Percentiles rank a stretch among this genome's conserved stretches.
Evolutionary conservation across 2,888 invertebrate species (phyloP).

Genomic region (Trachelus troglodyta): DNA sequence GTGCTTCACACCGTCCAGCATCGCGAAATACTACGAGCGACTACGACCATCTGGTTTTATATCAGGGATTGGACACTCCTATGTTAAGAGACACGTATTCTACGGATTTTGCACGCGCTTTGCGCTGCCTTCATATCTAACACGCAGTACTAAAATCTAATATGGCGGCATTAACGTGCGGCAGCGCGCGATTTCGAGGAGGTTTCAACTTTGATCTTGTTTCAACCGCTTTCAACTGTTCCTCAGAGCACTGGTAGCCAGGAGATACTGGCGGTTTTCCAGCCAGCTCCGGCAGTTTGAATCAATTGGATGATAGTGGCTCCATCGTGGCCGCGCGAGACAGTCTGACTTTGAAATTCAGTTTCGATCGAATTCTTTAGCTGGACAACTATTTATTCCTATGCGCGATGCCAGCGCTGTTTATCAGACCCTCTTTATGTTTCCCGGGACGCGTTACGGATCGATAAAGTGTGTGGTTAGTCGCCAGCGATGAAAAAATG

Average conservation of each 20-base stretch:
- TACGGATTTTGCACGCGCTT: no score
- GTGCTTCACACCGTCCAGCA: conserved; percentile 85
- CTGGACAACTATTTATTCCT: background rate
- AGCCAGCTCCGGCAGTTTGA: background rate
- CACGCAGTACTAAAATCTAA: no score
- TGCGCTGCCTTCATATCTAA: no score
- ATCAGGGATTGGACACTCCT: background rate
- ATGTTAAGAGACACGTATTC: no score
- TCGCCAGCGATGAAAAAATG: background rate
- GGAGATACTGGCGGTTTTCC: background rate
- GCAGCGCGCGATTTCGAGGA: no score
- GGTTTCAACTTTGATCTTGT: no score
- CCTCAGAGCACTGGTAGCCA: no score
- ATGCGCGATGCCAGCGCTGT: background rate
- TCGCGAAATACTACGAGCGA: conserved; percentile 53
- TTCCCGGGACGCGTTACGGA: background rate
- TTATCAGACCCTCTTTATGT: background rate
- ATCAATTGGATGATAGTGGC: background rate
- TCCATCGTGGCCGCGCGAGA: background rate
- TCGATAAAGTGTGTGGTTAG: background rate
- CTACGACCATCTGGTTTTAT: background rate
- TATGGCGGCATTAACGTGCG: no score
- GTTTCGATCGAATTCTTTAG: background rate
- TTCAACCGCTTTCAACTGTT: no score
- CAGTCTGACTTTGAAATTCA: background rate